These are phyloP conservation scores for Protobothrops flavoviridis DNA, from an alignment of 2,113 vertebrate species.

Conservation along the genomic window DNA sequence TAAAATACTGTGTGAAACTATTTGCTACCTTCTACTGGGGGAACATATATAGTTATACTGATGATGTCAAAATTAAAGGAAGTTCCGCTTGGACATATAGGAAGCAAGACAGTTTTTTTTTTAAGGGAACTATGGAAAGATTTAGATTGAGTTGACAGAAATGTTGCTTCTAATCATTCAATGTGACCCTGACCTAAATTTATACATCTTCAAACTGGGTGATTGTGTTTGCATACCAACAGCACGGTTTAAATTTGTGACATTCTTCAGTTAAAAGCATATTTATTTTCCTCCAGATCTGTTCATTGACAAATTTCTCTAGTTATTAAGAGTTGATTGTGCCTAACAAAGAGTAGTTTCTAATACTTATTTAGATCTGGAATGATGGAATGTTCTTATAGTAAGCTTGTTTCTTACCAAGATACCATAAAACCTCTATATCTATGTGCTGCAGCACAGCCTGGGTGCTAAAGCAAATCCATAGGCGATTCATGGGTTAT, in stretches of 20 bases:
- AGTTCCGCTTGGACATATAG: background rate
- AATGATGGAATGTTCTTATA: background rate
- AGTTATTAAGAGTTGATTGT: background rate
- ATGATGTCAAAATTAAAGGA: background rate
- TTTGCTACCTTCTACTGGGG: background rate
- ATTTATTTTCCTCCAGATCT: background rate
- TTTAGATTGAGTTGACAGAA: background rate
- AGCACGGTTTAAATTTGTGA: background rate
- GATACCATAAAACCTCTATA: background rate
- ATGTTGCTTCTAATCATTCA: background rate
- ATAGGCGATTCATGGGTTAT: too few relatives aligned
- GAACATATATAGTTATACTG: background rate
- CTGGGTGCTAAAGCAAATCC: too few relatives aligned
- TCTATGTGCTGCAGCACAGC: background rate
- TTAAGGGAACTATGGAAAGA: background rate
- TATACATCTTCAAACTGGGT: background rate
- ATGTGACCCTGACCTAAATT: background rate
- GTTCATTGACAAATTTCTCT: background rate
- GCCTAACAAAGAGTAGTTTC: background rate
- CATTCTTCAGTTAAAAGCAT: background rate
- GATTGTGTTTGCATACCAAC: background rate
- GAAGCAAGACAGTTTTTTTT: too few relatives aligned
- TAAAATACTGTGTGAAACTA: background rate
- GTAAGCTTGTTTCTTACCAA: background rate
- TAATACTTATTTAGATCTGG: background rate